Evolutionary conservation across 2,888 invertebrate genomes (phyloP), one percentile per base, ranked within the genome.

Genomic region (Caenorhabditis wallacei): DNA sequence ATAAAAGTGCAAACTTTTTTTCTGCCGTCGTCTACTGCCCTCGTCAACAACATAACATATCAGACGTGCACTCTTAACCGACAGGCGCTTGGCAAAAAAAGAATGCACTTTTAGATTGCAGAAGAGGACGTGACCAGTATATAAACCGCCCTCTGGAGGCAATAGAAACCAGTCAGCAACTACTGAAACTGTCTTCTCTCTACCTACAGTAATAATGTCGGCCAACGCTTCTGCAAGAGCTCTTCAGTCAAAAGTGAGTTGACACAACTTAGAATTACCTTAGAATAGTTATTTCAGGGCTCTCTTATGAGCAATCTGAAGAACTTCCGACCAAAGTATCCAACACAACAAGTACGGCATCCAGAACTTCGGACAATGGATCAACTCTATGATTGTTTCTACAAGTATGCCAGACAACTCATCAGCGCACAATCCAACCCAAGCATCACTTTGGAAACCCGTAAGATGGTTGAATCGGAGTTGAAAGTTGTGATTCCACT

Each of bases 1-100:
- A 68, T 80, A 80, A 80, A 80, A 79, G 79, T 79, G 79, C 80
- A 80, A 75, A 35, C 24, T 40, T 72, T 74, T 80, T 66, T 72
- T 59, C 46, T 16, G 64, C 51, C 43, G 66, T 54, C 63, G 18
- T 18, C 37, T 70, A 63, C 56, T 24, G 5, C n/a, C 30, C 20
- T 16, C 66, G 59, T 56, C 64, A 66, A 71, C 79, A 79, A 79
- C 79, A 66, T 20, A 79, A 71, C 40, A 79, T 66, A 71, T 61
- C 63, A 79, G 57, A 20, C 20, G 43, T 64, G 78, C 78, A 78
- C 76, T 69, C 35, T 51, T 37, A 46, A 69, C 18, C 61, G 70
- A 70, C 71, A 71, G 79, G 46, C 61, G 70, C 26, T 22, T 37
- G 59, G 30, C 59, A 78, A 57, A 78, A 78, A 82, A 78, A 66